Percentiles rank a stretch among this genome's conserved stretches.
Conservation (phyloP, 2,888 invertebrate genomes). For the Dendrolimus houi region DNA sequence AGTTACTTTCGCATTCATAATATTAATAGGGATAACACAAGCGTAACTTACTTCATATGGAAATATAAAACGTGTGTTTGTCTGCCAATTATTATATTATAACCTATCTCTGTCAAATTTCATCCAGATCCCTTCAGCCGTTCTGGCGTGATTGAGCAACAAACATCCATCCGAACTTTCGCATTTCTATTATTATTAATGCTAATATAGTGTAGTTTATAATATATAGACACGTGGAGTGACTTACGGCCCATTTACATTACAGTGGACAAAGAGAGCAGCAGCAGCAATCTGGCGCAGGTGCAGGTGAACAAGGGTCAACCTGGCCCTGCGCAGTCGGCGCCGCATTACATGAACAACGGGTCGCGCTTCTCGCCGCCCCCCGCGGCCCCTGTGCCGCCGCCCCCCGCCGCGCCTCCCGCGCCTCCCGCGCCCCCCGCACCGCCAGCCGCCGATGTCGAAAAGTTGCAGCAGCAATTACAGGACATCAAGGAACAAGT, state of each 20-base stretch:
- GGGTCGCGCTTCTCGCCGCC: constrained; percentile 39
- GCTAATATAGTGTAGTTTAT: too few relatives aligned
- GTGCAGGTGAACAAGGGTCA: constrained; percentile 69
- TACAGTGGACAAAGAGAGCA: constrained; percentile 48
- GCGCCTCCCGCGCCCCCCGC: constrained; percentile 12
- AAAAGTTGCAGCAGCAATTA: constrained; percentile 82
- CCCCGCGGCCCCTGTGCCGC: constrained; percentile 7
- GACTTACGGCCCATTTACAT: not conserved
- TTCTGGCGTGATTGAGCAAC: too few relatives aligned
- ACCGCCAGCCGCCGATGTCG: constrained; percentile 80
- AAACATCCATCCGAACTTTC: too few relatives aligned
- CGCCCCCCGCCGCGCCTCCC: constrained; percentile 22
- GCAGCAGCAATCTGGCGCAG: constrained; percentile 57
- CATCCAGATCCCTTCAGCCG: too few relatives aligned
- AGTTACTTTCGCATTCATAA: too few relatives aligned
- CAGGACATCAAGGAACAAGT: constrained; percentile 99
- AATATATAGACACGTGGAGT: too few relatives aligned
- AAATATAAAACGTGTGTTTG: too few relatives aligned
- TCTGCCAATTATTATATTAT: too few relatives aligned
- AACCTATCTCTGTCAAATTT: too few relatives aligned
- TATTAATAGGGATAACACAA: too few relatives aligned
- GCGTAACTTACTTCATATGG: too few relatives aligned
- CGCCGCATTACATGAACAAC: constrained; percentile 69
- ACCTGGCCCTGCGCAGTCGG: constrained; percentile 56
- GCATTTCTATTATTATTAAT: too few relatives aligned